Conservation (phyloP, 2,797 vertebrate species). For the Alfaro cultratus region DNA sequence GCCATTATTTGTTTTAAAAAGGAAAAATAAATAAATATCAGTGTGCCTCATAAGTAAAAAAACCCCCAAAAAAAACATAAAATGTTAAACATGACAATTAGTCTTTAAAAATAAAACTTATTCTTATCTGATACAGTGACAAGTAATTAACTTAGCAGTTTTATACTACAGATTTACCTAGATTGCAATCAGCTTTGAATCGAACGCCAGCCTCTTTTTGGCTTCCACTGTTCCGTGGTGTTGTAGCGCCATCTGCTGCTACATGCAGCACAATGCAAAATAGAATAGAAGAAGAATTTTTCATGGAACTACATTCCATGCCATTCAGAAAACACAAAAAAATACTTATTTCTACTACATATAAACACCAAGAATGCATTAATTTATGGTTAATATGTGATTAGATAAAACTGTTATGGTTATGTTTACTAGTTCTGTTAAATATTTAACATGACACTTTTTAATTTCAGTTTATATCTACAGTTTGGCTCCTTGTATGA, state of each 20-base stretch:
- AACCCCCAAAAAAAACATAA: conserved; percentile 33
- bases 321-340: conserved; percentile 56
- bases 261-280: conserved; percentile 82
- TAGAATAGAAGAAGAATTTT: conserved; percentile 81
- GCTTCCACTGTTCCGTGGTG: conserved; percentile 83
- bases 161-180: conserved; percentile 80
- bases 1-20: conserved; percentile 46
- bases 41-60: conserved; percentile 34
- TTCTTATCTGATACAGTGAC: conserved; percentile 59
- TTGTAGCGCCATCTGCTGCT: conserved; percentile 89
- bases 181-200: conserved; percentile 84
- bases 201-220: conserved; percentile 82
- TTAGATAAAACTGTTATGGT: conserved; percentile 24
- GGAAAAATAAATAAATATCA: conserved; percentile 36
- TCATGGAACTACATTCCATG: conserved; percentile 69
- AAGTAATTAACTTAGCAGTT: conserved; percentile 62
- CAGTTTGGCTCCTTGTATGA: conserved; percentile 35
- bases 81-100: conserved; percentile 49
- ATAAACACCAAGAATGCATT: conserved; percentile 35
- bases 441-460: conserved; percentile 45
- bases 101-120: conserved; percentile 60
- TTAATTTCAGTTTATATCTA: conserved; percentile 28
- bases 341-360: conserved; percentile 24
- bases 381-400: conserved; percentile 33
- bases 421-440: conserved; percentile 25